Evolutionary conservation across 2,113 vertebrate species (phyloP), one percentile per base, ranked within the genome.

Genomic region (Malurus cyaneus): DNA sequence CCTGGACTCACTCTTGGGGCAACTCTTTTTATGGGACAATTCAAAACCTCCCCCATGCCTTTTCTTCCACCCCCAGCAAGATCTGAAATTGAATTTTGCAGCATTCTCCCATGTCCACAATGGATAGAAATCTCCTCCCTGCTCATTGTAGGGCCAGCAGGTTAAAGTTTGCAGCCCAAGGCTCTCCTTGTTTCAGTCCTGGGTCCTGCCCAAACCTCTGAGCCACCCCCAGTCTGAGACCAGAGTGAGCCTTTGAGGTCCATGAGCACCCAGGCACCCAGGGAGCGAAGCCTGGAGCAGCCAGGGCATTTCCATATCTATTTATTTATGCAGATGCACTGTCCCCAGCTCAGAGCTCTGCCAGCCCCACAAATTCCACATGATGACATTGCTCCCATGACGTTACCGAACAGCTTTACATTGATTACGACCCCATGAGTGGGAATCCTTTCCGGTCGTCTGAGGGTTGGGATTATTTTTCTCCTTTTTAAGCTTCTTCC

Each of bases 401-500:
- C 0, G 1, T 41, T 49, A 2, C 53, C 32, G 81, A 85, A 65
- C 66, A 91, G 88, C 53, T 81, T 95, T 42, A 65, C 79, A 71
- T 64, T 76, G 60, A 67, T 93, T 85, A 85, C 19, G 70, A 49
- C 32, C 70, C 70, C 26, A 4, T 20, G 82, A 67, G 11, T 44
- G 53, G 19, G 53, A 73, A 92, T 86, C 53, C 5, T 49, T 52
- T 60, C 53, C 65, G 50, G 6, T 32, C 3, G 0, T 57, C 77
- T 89, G 65, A 78, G 61, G n/a, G 44, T 5, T 79, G 54, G 59
- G 46, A 86, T 59, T 39, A 50, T 26, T 44, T 64, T 62, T 69
- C 72, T 12, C 8, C 7, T 41, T 50, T 60, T 69, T 36, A 91
- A 93, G 62, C 56, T 93, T 77, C 79, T 94, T 82, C 74, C 49